These are phyloP conservation scores for Zosterops lateralis DNA, from an alignment of 2,113 vertebrate genomes.

Conservation along the genomic window DNA sequence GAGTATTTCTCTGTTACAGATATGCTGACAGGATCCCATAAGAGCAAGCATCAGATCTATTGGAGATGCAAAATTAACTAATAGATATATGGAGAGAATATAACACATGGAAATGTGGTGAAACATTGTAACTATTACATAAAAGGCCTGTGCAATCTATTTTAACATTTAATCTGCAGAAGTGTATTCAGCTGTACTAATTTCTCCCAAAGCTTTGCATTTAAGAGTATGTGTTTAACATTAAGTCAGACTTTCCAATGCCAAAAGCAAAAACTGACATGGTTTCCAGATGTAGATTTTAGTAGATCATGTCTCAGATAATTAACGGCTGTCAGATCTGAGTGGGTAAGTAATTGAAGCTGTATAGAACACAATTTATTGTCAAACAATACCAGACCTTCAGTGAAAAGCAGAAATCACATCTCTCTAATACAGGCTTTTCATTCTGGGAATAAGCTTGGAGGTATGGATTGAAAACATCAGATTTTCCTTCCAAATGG, in stretches of 20 bases:
- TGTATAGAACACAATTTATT: conserved; percentile 53
- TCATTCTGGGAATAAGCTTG: neutral
- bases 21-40: neutral
- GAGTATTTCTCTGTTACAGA: neutral
- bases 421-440: neutral
- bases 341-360: conserved; percentile 50
- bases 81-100: neutral
- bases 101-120: neutral
- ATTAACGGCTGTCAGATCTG: conserved; percentile 65
- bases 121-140: conserved; percentile 4
- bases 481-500: conserved; percentile 6
- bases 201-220: conserved; percentile 25
- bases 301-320: conserved; percentile 59
- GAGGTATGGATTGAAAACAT: conserved; percentile 5
- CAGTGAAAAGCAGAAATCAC: conserved; percentile 45
- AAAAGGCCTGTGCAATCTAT: conserved; percentile 5
- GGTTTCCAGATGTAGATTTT: conserved; percentile 68
- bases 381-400: conserved; percentile 52
- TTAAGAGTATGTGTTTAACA: conserved; percentile 47
- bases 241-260: conserved; percentile 44
- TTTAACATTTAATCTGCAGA: conserved; percentile 12
- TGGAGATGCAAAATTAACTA: neutral
- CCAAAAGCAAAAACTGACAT: conserved; percentile 60
- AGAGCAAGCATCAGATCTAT: neutral
- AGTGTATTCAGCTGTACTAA: neutral